Conservation (phyloP, 2,888 invertebrate species). For the Druceiella hillmani region DNA sequence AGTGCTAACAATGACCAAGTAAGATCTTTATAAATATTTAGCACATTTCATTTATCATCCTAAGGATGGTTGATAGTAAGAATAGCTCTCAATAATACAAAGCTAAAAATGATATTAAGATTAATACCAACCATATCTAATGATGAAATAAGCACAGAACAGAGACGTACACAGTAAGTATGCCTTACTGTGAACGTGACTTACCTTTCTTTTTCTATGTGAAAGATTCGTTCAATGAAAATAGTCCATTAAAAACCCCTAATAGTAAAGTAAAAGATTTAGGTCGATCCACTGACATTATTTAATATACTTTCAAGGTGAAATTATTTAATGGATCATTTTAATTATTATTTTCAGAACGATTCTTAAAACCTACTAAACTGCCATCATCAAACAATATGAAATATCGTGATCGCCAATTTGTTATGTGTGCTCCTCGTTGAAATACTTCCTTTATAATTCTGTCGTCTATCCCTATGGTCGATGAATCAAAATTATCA, state of each 20-base stretch:
- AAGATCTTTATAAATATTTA: no score
- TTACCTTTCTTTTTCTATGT: constrained; percentile 82
- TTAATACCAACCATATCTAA: no score
- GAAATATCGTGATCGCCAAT: constrained; percentile 97
- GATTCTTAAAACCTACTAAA: constrained; percentile 88
- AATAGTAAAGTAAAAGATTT: constrained; percentile 93
- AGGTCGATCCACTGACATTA: constrained; percentile 94
- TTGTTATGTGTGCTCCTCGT: constrained; percentile 97
- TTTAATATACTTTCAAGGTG: constrained; percentile 95
- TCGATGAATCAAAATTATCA: constrained; percentile 40
- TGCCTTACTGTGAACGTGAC: constrained; percentile 23
- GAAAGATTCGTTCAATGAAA: constrained; percentile 96
- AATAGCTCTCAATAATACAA: no score
- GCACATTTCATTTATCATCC: no score
- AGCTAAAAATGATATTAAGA: no score
- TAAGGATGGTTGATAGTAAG: no score
- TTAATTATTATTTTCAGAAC: constrained; percentile 75
- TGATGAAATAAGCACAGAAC: no score
- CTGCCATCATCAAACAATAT: constrained; percentile 92
- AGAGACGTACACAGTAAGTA: no score
- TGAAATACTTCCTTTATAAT: constrained; percentile 93
- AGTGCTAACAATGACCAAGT: no score
- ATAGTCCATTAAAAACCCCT: constrained; percentile 97
- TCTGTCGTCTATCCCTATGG: constrained; percentile 31
- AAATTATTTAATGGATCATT: constrained; percentile 95